Percentiles rank a stretch among this genome's conserved stretches.
Evolutionary conservation across 2,113 vertebrate species (phyloP).

Genomic region (Myanophis thanlyinensis): DNA sequence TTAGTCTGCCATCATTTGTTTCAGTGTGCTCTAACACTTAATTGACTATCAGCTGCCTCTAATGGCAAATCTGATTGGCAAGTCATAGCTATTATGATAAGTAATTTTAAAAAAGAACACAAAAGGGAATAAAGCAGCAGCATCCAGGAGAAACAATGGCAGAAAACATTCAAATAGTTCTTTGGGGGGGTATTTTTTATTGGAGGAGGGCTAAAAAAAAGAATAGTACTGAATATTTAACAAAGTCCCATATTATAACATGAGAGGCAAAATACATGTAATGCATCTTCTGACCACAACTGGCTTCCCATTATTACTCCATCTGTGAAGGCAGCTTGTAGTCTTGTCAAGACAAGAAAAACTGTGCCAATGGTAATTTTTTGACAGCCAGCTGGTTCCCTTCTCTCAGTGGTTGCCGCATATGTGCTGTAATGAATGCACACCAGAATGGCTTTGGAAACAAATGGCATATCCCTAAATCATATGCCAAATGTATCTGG

Average conservation of each 20-base stretch:
- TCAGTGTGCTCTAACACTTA: background rate
- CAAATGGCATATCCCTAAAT: constrained; percentile 52
- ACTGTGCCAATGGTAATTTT: constrained; percentile 75
- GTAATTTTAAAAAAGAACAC: background rate
- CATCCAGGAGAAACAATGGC: background rate
- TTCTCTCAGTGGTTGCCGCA: constrained; percentile 62
- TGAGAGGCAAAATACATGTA: constrained; percentile 42
- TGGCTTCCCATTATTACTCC: constrained; percentile 71
- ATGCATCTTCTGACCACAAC: constrained; percentile 64
- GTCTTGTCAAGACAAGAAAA: constrained; percentile 73
- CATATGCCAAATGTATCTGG: constrained; percentile 58
- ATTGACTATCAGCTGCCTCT: background rate
- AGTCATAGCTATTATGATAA: background rate
- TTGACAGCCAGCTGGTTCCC: constrained; percentile 76
- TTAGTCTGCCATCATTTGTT: background rate
- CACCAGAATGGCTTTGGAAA: constrained; percentile 61
- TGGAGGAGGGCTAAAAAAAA: background rate
- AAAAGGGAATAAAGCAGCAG: background rate
- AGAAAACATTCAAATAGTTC: background rate
- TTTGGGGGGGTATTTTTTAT: background rate
- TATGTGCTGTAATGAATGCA: constrained; percentile 70
- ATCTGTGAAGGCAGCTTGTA: constrained; percentile 80
- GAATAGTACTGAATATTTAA: constrained; percentile 28
- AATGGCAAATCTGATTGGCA: background rate
- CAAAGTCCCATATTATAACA: constrained; percentile 35